Conservation (phyloP, 2,113 vertebrate genomes). For the Chionodraco myersi region DNA sequence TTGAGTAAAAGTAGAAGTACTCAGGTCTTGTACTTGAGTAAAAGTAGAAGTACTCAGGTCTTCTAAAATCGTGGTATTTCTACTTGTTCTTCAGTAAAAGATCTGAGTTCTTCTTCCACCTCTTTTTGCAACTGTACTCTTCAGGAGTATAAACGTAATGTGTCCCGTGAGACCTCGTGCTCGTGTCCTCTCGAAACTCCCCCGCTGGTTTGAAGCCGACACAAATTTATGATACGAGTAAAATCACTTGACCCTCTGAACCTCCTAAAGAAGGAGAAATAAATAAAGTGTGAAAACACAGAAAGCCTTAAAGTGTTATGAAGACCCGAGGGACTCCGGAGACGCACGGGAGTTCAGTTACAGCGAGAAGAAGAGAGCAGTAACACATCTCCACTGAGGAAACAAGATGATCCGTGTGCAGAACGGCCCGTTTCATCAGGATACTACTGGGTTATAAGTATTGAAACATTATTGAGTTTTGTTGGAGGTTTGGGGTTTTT, state of each 20-base stretch:
- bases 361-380: not conserved
- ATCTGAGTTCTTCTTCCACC: no score
- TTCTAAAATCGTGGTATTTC: no score
- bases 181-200: not conserved
- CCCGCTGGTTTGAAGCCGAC: not conserved
- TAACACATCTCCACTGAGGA: not conserved
- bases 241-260: not conserved
- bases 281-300: constrained; percentile 22
- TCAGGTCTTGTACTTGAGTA: no score
- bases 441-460: no score
- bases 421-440: no score
- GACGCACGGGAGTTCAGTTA: no score
- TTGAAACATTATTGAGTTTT: no score
- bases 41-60: no score
- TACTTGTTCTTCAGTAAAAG: no score
- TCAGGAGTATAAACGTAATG: not conserved
- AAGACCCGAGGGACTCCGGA: not conserved
- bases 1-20: no score
- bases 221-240: constrained; percentile 19
- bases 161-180: not conserved
- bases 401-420: no score
- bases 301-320: constrained; percentile 11
- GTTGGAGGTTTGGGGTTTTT: no score
- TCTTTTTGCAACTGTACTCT: not conserved
- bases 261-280: constrained; percentile 1